phyloP scores from a whole-genome alignment of 2,888 invertebrate genomes.

The Sarcophaga caerulescens region DNA sequence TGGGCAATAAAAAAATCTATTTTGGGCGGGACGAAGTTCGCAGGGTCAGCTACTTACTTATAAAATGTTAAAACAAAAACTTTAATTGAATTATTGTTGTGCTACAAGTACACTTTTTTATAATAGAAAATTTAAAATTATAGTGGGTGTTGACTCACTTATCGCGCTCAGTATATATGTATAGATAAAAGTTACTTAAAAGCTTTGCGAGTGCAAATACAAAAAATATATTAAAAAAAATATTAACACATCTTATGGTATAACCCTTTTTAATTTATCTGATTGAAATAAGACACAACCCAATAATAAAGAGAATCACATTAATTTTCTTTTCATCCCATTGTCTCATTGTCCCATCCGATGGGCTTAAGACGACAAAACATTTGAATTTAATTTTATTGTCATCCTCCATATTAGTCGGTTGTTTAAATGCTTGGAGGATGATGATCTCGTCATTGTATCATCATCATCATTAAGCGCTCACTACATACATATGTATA shows the following conservation, averaged over 20 bases:
- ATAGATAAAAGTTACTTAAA: too few species aligned
- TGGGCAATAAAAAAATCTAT: too few species aligned
- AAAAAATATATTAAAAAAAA: background rate
- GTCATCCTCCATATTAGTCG: conserved; percentile 35
- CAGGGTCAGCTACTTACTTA: too few species aligned
- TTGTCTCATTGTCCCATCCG: conserved; percentile 17
- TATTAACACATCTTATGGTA: conserved; percentile 17
- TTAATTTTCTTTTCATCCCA: conserved; percentile 13
- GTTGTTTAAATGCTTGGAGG: conserved; percentile 7
- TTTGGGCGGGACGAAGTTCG: too few species aligned
- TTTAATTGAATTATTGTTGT: too few species aligned
- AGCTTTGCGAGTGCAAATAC: background rate
- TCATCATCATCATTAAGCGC: conserved; percentile 39
- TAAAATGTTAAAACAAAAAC: too few species aligned
- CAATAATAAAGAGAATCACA: conserved; percentile 27
- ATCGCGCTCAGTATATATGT: too few species aligned
- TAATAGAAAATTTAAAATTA: too few species aligned
- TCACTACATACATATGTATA: too few species aligned
- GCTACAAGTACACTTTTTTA: too few species aligned
- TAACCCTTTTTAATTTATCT: conserved; percentile 14
- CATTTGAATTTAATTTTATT: conserved; percentile 51
- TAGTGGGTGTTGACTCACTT: too few species aligned
- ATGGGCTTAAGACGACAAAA: conserved; percentile 42
- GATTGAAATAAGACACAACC: conserved; percentile 20
- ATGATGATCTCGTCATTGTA: conserved; percentile 53